phyloP scores from a whole-genome alignment of 2,888 invertebrate genomes.

The Polydrusus pterygomalis region DNA sequence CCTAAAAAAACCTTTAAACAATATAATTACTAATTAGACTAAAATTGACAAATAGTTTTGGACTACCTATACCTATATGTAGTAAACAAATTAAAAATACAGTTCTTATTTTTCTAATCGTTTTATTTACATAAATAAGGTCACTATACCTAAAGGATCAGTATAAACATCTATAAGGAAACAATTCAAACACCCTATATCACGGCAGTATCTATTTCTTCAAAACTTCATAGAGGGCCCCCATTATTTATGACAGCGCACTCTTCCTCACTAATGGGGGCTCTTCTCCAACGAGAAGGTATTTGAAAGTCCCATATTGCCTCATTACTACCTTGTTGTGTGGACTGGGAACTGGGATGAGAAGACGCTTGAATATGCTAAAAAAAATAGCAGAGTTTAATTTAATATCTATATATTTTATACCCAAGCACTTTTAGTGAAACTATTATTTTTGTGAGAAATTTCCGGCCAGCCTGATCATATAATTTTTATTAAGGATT shows the following conservation, averaged over 20 bases:
- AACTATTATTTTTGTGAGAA: no score
- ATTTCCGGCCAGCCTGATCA: no score
- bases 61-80: no score
- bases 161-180: background rate
- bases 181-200: background rate
- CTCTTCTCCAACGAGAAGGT: constrained; percentile 67
- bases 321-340: constrained; percentile 54
- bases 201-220: background rate
- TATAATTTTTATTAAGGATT: no score
- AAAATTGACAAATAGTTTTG: no score
- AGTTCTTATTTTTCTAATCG: background rate
- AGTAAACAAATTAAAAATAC: no score
- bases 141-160: background rate
- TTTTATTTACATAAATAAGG: background rate
- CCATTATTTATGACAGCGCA: constrained; percentile 70
- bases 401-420: no score
- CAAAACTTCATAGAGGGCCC: constrained; percentile 62
- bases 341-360: constrained; percentile 39
- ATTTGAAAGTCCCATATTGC: constrained; percentile 69
- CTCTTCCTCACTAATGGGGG: constrained; percentile 67
- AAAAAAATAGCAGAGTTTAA: background rate
- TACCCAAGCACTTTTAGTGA: no score
- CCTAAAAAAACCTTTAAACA: no score
- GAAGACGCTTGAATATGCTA: constrained; percentile 40
- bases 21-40: no score